phyloP scores from a whole-genome alignment of 2,888 invertebrate genomes.

The Dexiosoma caninum region DNA sequence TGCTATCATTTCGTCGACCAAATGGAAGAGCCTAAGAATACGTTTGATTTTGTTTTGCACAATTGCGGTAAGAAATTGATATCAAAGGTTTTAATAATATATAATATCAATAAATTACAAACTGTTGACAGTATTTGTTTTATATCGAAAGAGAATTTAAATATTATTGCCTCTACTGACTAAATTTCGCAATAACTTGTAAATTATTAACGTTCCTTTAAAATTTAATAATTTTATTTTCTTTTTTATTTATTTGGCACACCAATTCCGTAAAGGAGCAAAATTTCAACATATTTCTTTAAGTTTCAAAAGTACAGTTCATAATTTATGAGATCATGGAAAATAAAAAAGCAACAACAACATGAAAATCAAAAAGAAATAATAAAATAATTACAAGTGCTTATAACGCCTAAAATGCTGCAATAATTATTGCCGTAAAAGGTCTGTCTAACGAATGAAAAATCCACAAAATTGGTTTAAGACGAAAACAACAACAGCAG shows the following conservation, averaged over 20 bases:
- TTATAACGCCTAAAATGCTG: constrained; percentile 52
- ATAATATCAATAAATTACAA: too few species aligned
- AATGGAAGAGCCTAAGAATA: too few species aligned
- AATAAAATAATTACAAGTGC: constrained; percentile 47
- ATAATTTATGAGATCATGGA: constrained; percentile 54
- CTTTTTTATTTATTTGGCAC: constrained; percentile 12
- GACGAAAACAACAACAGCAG: neutral
- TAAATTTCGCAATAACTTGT: neutral
- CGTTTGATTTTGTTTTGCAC: too few species aligned
- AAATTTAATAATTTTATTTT: too few species aligned
- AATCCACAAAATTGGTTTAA: constrained; percentile 32
- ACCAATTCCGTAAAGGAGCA: neutral
- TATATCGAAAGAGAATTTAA: too few species aligned
- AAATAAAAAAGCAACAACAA: neutral
- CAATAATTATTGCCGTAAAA: constrained; percentile 15
- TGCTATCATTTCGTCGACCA: too few species aligned
- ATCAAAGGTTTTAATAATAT: too few species aligned
- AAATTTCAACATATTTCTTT: constrained; percentile 30
- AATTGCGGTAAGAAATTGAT: too few species aligned
- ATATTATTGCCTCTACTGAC: too few species aligned
- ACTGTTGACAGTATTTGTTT: too few species aligned
- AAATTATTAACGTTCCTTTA: constrained; percentile 3
- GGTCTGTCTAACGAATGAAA: too few species aligned
- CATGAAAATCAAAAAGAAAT: neutral
- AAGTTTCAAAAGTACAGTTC: constrained; percentile 13